phyloP scores from a whole-genome alignment of 2,797 vertebrate species.

The Scarus forsteni region DNA sequence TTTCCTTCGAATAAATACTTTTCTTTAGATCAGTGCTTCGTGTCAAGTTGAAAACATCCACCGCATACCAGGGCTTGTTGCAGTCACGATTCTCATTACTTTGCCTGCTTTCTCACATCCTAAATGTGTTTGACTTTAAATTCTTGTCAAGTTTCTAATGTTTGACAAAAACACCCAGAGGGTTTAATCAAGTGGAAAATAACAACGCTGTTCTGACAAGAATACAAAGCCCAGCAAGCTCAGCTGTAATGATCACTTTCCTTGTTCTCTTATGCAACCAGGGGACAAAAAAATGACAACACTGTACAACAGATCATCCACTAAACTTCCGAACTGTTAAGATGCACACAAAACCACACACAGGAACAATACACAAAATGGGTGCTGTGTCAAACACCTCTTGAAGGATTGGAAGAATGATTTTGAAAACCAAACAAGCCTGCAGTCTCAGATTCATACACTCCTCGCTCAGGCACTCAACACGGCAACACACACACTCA shows the following conservation, averaged over 20 bases:
- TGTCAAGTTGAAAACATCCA: background rate
- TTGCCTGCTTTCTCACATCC: background rate
- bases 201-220: background rate
- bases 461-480: background rate
- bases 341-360: background rate
- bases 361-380: background rate
- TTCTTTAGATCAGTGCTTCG: too few relatives aligned
- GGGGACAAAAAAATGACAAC: background rate
- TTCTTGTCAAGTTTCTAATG: background rate
- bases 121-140: background rate
- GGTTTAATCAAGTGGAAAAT: conserved; percentile 11
- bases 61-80: background rate
- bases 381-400: too few relatives aligned
- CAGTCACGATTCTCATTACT: background rate
- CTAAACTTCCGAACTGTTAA: background rate
- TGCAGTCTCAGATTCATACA: background rate
- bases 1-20: too few relatives aligned
- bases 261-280: background rate
- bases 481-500: background rate
- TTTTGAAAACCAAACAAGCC: too few relatives aligned
- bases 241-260: background rate
- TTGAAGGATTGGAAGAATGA: too few relatives aligned
- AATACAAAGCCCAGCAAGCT: background rate
- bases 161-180: conserved; percentile 1
- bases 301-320: background rate